Evolutionary conservation across 2,797 vertebrate genomes (phyloP).

Genomic region (Delichon dasypus): DNA sequence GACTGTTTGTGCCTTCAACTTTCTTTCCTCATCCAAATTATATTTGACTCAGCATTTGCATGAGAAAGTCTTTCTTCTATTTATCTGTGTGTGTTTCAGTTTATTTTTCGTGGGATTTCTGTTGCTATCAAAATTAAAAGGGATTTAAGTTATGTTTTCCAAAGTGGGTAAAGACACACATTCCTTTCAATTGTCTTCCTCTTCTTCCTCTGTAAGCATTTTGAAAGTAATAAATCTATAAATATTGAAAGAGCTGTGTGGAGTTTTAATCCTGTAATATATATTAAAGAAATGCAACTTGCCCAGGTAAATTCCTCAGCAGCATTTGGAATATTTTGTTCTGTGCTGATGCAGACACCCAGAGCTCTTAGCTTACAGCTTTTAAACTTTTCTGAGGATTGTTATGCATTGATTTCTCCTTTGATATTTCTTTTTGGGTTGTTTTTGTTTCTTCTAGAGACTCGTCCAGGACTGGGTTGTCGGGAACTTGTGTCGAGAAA

Average conservation of each 20-base stretch:
- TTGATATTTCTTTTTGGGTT: neutral
- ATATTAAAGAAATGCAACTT: neutral
- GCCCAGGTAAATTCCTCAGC: neutral
- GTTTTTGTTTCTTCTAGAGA: conserved; percentile 68
- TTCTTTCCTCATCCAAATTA: neutral
- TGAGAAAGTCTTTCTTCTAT: neutral
- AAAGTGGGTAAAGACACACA: neutral
- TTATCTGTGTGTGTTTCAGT: neutral
- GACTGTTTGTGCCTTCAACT: neutral
- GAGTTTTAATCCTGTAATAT: neutral
- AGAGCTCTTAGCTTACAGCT: neutral
- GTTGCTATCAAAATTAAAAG: neutral
- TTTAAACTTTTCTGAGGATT: neutral
- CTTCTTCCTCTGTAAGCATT: no score
- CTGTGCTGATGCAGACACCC: neutral
- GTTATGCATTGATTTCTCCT: neutral
- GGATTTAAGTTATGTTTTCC: neutral
- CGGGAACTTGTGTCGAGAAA: conserved; percentile 92
- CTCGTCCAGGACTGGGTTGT: conserved; percentile 88
- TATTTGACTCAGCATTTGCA: neutral
- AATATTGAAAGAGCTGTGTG: neutral
- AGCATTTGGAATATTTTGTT: neutral
- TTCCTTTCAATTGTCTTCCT: neutral
- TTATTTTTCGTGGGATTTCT: neutral
- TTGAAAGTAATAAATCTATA: neutral